A percentile compares a stretch with the other conserved stretches of the same genome.
phyloP scores from a whole-genome alignment of 2,888 invertebrate genomes.

The Atherix ibis region DNA sequence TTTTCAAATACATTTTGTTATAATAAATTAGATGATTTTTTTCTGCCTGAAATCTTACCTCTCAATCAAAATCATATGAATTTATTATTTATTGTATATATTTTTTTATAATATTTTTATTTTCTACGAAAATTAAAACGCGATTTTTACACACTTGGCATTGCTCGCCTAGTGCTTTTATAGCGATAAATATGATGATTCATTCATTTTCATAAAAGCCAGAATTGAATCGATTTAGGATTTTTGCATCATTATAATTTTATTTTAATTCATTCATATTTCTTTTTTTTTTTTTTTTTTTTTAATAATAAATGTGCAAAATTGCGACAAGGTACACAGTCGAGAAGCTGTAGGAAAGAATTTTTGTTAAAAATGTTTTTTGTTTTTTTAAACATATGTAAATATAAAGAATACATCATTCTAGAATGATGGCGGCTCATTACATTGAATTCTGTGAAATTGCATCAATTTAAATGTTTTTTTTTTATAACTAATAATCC shows the following conservation, averaged over 20 bases:
- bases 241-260: neutral
- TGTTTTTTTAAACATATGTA: no score
- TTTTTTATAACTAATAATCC: no score
- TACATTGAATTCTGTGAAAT: no score
- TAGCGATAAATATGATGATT: conserved; percentile 4
- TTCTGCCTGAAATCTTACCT: conserved; percentile 31
- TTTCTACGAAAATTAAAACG: conserved; percentile 27
- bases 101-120: conserved; percentile 7
- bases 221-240: conserved; percentile 2
- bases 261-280: neutral
- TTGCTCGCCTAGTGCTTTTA: conserved; percentile 32
- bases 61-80: no score
- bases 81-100: no score
- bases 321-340: conserved; percentile 7
- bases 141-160: conserved; percentile 31
- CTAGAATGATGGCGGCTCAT: no score
- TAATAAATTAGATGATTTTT: conserved; percentile 2
- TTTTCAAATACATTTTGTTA: no score
- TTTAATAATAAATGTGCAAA: conserved; percentile 4
- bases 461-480: no score
- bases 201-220: no score
- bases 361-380: conserved; percentile 7
- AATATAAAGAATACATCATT: no score
- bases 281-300: conserved; percentile 1
- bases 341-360: conserved; percentile 12